Base-by-base conservation (phyloP, 2,888 invertebrate species). In the Argyresthia goedartella region DNA sequence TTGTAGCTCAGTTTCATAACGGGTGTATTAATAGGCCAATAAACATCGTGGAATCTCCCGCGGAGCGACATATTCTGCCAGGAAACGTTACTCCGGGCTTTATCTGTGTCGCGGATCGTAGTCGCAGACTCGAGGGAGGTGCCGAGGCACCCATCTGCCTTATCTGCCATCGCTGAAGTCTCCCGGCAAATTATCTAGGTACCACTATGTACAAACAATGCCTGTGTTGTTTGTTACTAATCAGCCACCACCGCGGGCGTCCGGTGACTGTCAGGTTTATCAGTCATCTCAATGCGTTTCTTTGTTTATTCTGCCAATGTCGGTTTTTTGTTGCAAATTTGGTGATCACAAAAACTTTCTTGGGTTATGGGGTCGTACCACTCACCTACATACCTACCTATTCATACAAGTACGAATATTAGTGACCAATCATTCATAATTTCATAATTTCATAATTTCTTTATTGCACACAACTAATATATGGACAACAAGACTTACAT, bases 61-160 rank as follows among this genome's bases (percentile, higher is more conserved):
- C 13, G 15, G n/a, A 14, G 36, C 48, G 48, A 48, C 48, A 50
- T 42, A 41, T 25, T 42, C 58, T 64, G 62, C 59, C 66, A 71
- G 71, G 70, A 71, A 73, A 71, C 62, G 64, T 72, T 69, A 62
- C 64, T 69, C 65, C 66, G 60, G 60, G 25, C 64, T 64, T 64
- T 76, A 79, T 78, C 76, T 71, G 60, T 73, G 77, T 75, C 73
- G 72, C 68, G 64, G 71, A 78, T 77, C 77, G 65, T 56, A n/a
- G n/a, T 57, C 60, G 61, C 63, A 65, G 61, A 25, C 25, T 25
- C 66, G 65, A 67, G 68, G 68, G 63, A 62, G 61, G 62, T 14
- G 57, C 61, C 64, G 63, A 62, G 61, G 62, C 36, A 57, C 61
- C 64, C 68, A 73, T 75, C 76, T 56, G 59, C n/a, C 61, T 64